Evolutionary conservation across 2,113 vertebrate genomes (phyloP), one percentile per base, ranked within the genome.

Genomic region (Tetrao urogallus): DNA sequence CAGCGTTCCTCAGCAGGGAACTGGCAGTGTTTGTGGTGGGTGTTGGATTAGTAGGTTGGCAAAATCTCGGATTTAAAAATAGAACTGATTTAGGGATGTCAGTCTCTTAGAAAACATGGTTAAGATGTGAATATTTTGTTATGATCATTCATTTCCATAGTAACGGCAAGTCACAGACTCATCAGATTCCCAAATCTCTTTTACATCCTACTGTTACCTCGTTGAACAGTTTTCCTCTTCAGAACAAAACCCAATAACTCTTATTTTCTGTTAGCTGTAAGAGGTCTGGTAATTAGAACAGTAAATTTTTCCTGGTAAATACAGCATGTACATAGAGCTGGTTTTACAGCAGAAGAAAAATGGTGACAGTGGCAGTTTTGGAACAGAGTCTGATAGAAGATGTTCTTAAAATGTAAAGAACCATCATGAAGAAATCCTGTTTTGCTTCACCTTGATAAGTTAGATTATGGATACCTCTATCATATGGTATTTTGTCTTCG

Each of bases 251-350:
- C 65, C 76, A 57, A 17, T 93, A 89, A 95, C 65, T 96, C 92
- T 94, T 88, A 38, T 84, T 94, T 94, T 92, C 93, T 86, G 88
- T 89, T 88, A 71, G 76, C 76, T 93, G 69, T 88, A 91, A 69
- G 80, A 90, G 82, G 76, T 86, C 88, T 54, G 50, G 73, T 96
- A 96, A 96, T 96, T 96, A 95, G 82, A 92, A 88, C 83, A 72
- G 80, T 96, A 95, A 96, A 96, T 97, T 95, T 90, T 94, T 86
- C 82, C 80, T 71, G 58, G 74, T 79, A 90, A 93, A 85, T 65
- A 86, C 74, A 88, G 56, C 48, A 6, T 78, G 47, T 82, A 54
- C 61, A 88, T 89, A 94, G 71, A 94, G 71, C 86, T 86, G 66
- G n/a, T 87, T 86, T 86, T 79, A 76, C 27, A 83, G 88, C 54